phyloP scores from a whole-genome alignment of 2,888 invertebrate genomes.

The Drepana falcataria region DNA sequence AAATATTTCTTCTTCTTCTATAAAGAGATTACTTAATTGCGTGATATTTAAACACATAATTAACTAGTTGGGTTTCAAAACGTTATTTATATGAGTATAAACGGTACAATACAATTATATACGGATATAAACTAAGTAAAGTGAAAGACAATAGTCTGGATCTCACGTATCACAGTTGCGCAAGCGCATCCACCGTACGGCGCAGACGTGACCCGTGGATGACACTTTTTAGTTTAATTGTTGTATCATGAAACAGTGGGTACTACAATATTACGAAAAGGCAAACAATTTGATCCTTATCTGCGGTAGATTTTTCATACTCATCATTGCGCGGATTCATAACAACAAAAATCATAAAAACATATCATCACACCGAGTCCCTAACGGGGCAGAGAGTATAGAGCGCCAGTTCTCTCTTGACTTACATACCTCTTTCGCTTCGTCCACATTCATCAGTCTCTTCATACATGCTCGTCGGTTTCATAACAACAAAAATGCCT shows the following conservation, averaged over 20 bases:
- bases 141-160: slow-evolving; percentile 11
- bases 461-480: too few species aligned
- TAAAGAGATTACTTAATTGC: background rate
- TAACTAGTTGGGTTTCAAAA: background rate
- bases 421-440: too few species aligned
- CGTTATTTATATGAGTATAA: background rate
- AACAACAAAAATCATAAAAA: too few species aligned
- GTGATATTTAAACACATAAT: background rate
- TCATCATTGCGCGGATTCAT: too few species aligned
- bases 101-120: background rate
- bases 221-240: background rate
- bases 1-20: too few species aligned
- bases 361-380: too few species aligned
- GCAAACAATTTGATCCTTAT: background rate
- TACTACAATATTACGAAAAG: background rate
- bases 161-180: slow-evolving; percentile 24
- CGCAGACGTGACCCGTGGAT: slow-evolving; percentile 10
- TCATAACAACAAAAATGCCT: too few species aligned
- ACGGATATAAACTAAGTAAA: background rate
- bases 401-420: too few species aligned
- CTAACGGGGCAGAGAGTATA: too few species aligned
- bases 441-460: too few species aligned
- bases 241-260: background rate
- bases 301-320: too few species aligned
- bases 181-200: slow-evolving; percentile 19